These are phyloP conservation scores for Neotragus pygmaeus DNA, from an alignment of 2,113 vertebrate species.

Conservation along the genomic window DNA sequence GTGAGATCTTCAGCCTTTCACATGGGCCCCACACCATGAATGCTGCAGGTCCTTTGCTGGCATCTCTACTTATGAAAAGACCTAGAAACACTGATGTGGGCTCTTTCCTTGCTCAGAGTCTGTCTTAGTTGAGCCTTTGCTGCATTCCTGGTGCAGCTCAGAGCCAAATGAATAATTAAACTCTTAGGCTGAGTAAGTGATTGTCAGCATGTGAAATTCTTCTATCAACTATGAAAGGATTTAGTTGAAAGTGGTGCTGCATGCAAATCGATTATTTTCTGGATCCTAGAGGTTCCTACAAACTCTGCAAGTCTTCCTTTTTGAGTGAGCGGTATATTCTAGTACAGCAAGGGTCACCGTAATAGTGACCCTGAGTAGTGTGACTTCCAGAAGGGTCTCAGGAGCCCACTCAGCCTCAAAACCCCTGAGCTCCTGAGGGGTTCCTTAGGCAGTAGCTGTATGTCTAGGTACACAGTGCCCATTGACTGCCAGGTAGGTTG, in stretches of 20 bases:
- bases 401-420: neutral
- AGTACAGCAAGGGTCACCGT: neutral
- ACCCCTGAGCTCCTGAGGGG: neutral
- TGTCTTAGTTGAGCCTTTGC: neutral
- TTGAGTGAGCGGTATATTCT: neutral
- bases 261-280: constrained; percentile 23
- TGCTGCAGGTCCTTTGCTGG: neutral
- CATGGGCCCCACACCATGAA: neutral
- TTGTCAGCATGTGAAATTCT: constrained; percentile 25
- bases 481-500: neutral
- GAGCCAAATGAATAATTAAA: constrained; percentile 49
- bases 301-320: neutral
- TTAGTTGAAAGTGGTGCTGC: neutral
- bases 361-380: neutral
- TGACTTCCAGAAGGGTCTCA: constrained; percentile 19
- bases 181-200: neutral
- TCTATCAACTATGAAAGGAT: neutral
- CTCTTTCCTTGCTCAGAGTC: neutral
- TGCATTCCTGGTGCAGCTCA: neutral
- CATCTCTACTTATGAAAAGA: neutral
- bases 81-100: neutral
- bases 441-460: neutral
- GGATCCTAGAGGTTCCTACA: neutral
- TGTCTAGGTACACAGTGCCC: neutral
- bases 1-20: neutral